phyloP scores from a whole-genome alignment of 2,888 invertebrate species.

The Exephanes ischioxanthus region DNA sequence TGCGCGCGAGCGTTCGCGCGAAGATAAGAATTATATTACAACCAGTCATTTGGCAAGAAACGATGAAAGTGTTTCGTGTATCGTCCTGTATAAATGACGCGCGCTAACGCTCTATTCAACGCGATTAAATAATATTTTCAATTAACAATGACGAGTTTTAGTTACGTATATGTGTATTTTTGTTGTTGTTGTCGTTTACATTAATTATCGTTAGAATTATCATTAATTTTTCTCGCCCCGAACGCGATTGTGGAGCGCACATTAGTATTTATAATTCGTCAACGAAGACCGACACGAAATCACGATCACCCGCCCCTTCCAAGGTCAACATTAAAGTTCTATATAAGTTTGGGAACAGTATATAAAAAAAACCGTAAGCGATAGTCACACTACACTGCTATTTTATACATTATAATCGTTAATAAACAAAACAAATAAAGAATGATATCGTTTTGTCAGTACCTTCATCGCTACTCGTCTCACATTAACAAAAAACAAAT shows the following conservation, averaged over 20 bases:
- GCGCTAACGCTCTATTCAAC: slow-evolving; percentile 59
- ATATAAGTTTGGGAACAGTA: slow-evolving; percentile 56
- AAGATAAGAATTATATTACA: slow-evolving; percentile 76
- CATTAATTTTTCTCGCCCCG: slow-evolving; percentile 51
- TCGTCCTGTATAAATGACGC: slow-evolving; percentile 61
- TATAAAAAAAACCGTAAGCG: slow-evolving; percentile 53
- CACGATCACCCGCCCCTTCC: slow-evolving; percentile 65
- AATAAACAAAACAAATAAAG: slow-evolving; percentile 50
- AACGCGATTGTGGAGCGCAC: slow-evolving; percentile 55
- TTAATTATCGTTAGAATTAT: slow-evolving; percentile 64
- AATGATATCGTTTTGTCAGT: slow-evolving; percentile 62
- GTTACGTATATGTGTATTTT: slow-evolving; percentile 72
- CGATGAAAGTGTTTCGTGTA: slow-evolving; percentile 70
- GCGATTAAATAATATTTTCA: slow-evolving; percentile 70
- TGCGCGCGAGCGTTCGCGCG: slow-evolving; percentile 39
- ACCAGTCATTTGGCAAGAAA: slow-evolving; percentile 73
- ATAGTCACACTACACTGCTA: slow-evolving; percentile 67
- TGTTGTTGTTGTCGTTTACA: slow-evolving; percentile 40
- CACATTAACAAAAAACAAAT: slow-evolving; percentile 80
- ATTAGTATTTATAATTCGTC: slow-evolving; percentile 56
- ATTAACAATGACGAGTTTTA: slow-evolving; percentile 72
- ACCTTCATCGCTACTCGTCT: slow-evolving; percentile 75
- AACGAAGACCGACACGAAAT: slow-evolving; percentile 64
- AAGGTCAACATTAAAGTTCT: slow-evolving; percentile 61
- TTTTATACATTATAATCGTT: slow-evolving; percentile 51